Conservation (phyloP, 1,140 invertebrate genomes). For the Pseudomyrmex pallidus region DNA sequence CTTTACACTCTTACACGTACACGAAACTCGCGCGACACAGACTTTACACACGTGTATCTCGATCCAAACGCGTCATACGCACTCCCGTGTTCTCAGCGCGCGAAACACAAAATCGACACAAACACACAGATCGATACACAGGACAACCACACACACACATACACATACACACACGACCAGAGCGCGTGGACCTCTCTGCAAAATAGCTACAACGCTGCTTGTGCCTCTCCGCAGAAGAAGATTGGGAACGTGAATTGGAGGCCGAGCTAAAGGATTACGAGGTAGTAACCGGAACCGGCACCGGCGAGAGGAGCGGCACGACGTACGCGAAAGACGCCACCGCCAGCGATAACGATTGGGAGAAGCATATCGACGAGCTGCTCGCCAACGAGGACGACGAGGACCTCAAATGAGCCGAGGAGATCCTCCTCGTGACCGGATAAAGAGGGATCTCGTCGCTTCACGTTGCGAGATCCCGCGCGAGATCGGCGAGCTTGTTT, state of each 20-base stretch:
- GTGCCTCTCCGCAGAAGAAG: constrained; percentile 89
- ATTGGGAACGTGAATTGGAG: constrained; percentile 97
- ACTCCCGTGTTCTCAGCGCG: constrained; percentile 21
- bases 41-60: constrained; percentile 45
- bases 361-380: constrained; percentile 87
- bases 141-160: neutral
- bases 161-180: constrained; percentile 51
- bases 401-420: constrained; percentile 80
- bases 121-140: neutral
- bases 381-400: constrained; percentile 84
- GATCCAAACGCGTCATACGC: neutral
- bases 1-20: constrained; percentile 23
- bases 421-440: constrained; percentile 46
- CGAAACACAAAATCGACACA: constrained; percentile 55
- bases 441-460: constrained; percentile 61
- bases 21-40: constrained; percentile 28
- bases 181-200: constrained; percentile 75
- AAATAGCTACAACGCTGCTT: constrained; percentile 83
- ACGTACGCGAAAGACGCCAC: constrained; percentile 61
- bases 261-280: constrained; percentile 97
- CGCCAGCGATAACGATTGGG: constrained; percentile 85
- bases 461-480: constrained; percentile 46
- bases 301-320: constrained; percentile 61
- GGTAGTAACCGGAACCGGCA: constrained; percentile 87
- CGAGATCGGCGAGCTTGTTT: constrained; percentile 13